Evolutionary conservation across 35 echinoderm and acorn worm species (phyloP).

Genomic region (Patiria miniata): DNA sequence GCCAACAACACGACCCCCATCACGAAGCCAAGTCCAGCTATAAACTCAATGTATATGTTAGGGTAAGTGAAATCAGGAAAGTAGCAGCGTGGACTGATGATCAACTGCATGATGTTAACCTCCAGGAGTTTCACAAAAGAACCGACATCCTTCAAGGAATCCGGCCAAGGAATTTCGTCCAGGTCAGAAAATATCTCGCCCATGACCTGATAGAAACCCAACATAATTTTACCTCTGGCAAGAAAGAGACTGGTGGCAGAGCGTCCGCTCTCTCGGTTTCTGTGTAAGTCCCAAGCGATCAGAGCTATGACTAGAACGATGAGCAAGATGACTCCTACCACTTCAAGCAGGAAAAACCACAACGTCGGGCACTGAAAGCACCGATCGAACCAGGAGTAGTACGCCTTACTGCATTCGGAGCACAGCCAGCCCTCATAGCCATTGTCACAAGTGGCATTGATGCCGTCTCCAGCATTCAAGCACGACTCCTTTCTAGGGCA

Average conservation of each 20-base stretch:
- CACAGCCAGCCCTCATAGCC: conserved; percentile 56
- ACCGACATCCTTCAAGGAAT: neutral
- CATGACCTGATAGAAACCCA: conserved; percentile 36
- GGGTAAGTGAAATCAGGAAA: conserved; percentile 12
- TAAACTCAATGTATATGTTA: conserved; percentile 45
- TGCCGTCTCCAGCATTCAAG: neutral
- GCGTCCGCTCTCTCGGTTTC: neutral
- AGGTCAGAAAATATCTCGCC: conserved; percentile 45
- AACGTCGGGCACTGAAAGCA: conserved; percentile 26
- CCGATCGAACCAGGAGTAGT: conserved; percentile 22
- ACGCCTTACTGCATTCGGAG: conserved; percentile 1
- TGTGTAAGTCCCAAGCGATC: conserved; percentile 19
- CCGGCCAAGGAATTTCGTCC: conserved; percentile 38
- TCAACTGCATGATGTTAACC: conserved; percentile 20
- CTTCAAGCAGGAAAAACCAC: neutral
- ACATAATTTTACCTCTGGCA: conserved; percentile 35
- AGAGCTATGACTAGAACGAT: neutral
- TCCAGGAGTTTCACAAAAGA: conserved; percentile 28
- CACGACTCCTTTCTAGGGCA: conserved; percentile 16
- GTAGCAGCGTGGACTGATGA: conserved; percentile 41
- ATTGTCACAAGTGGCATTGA: neutral
- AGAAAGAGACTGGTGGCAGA: neutral
- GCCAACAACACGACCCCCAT: neutral
- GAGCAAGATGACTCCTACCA: neutral
- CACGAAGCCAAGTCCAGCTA: conserved; percentile 10